Evolutionary conservation across 2,888 invertebrate genomes (phyloP), one percentile per base, ranked within the genome.

Genomic region (Mythimna pallens): DNA sequence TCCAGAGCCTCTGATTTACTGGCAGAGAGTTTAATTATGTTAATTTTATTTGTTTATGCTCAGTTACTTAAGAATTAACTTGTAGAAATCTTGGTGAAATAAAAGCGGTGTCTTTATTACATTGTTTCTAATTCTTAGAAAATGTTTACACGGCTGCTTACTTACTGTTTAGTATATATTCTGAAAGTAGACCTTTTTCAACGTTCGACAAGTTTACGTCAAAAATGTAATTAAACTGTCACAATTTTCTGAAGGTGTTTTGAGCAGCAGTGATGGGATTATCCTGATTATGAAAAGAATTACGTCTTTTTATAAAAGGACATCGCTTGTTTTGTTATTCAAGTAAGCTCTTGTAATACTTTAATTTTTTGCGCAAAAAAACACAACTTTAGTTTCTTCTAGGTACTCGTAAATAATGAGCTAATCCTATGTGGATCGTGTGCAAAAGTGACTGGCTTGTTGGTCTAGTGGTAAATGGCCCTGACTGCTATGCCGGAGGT

Each of bases 21-120:
- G 65, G 58, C 66, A 78, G 62, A 84, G 82, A 86, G 86, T 86
- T 87, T 86, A 87, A 87, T 87, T 87, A 87, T 86, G 87, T 74
- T 80, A 88, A 87, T 87, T 86, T 83, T 82, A 86, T 87, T 88
- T 86, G 84, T 81, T 80, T 79, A 81, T 78, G 68, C 75, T 70
- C 75, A 75, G 80, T 87, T 81, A 83, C 79, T 81, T 72, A 34
- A 72, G 77, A 80, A 81, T 81, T 73, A 85, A 81, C 78, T 85
- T 74, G 75, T 80, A 81, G 78, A 78, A 81, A 85, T 78, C 55
- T 73, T 50, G 65, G 22, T 64, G 63, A 72, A 83, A 84, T 82
- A 78, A 82, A 83, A 80, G 70, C 77, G 50, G 78, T 81, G 73
- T 83, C 76, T 80, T 82, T 78, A 54, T 73, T 80, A 80, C 65